phyloP scores from a whole-genome alignment of 92 coral and sea anemone genomes.

The Epizoanthus stellaris region DNA sequence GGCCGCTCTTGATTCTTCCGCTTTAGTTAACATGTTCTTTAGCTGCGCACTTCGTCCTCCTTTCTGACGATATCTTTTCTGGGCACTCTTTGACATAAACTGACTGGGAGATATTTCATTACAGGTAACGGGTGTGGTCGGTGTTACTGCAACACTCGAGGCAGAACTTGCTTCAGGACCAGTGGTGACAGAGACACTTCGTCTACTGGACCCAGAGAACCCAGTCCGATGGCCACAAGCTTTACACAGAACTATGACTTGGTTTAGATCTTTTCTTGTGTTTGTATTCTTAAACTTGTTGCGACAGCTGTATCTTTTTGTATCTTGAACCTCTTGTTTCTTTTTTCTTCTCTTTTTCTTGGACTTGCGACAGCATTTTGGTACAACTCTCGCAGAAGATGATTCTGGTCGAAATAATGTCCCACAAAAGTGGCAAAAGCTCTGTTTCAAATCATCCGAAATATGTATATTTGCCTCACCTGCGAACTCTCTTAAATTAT shows the following conservation, averaged over 20 bases:
- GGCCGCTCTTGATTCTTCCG: background rate
- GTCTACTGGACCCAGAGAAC: constrained; percentile 1
- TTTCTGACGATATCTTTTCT: constrained; percentile 14
- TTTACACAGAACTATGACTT: constrained; percentile 11
- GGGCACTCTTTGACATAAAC: constrained; percentile 16
- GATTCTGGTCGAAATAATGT: constrained; percentile 50
- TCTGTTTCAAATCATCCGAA: constrained; percentile 4
- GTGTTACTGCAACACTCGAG: background rate
- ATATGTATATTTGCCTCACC: background rate
- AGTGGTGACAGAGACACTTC: background rate
- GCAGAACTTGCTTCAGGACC: background rate
- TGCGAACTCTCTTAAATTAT: constrained; percentile 28
- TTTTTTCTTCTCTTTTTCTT: constrained; percentile 8
- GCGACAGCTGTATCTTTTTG: background rate
- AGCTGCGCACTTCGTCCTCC: constrained; percentile 12
- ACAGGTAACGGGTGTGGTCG: background rate
- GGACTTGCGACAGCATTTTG: constrained; percentile 50
- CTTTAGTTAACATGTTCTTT: constrained; percentile 10
- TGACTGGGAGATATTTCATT: background rate
- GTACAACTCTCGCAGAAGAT: constrained; percentile 58
- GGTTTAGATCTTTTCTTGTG: constrained; percentile 14
- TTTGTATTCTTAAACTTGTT: background rate
- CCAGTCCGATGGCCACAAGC: constrained; percentile 11
- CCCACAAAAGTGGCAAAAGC: constrained; percentile 67
- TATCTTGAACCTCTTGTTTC: background rate